Base-by-base conservation (phyloP, 2,113 vertebrate species). In the Proteles cristata region DNA sequence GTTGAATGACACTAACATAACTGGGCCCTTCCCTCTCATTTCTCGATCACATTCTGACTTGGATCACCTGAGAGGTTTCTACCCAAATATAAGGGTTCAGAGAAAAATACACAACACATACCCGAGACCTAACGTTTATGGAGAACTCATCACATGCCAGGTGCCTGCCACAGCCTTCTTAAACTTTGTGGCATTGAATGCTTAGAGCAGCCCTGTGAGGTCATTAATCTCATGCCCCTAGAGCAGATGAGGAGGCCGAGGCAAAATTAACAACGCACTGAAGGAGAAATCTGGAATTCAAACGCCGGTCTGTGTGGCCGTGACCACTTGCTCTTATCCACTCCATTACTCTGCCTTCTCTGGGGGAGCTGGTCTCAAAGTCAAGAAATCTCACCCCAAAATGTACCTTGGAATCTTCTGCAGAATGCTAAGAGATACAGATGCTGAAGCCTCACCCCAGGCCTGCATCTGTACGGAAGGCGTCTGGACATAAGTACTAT, bases 1-100 rank as follows among this genome's bases (percentile, higher is more conserved):
- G 71, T 80, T 83, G 81, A 94, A 90, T 92, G 79, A 85, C 61
- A 82, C 17, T 93, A 55, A 65, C 35, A 85, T 50, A 94, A 95
- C 69, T 68, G 87, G 85, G 77, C 33, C 19, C 50, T 58, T 43
- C 31, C 79, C 66, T 95, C 69, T 95, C 68, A 43, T 81, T 90
- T 93, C 86, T 85, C 39, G 4, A 82, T 7, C 86, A 82, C 23
- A 23, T 93, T 88, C 68, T 76, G n/a, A 50, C 77, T 25, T 50
- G 26, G 89, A 79, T 94, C 79, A 50, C 74, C 74, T 43, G 19
- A 81, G 68, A 55, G 80, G 9, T 63, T 96, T 93, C 82, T n/a
- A 53, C 43, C 9, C 74, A 21, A 12, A 58, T 43, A 91, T 39
- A 53, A 79, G 39, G 66, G 35, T 48, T 15, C 2, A 76, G 83